Evolutionary conservation across 2,113 vertebrate genomes (phyloP).

Genomic region (Esox niger): DNA sequence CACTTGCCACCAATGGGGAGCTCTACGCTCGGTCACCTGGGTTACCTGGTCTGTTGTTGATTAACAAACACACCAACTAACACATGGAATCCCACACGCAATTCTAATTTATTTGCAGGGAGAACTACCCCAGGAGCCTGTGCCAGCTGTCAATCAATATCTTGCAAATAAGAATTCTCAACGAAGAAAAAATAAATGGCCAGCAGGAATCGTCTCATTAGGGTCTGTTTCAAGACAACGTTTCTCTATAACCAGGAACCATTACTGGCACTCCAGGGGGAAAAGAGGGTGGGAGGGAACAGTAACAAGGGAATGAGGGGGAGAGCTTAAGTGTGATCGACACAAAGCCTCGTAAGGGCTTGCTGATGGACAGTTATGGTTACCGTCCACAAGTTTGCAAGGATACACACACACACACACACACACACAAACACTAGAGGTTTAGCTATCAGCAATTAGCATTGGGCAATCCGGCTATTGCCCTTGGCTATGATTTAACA

Average conservation of each 20-base stretch:
- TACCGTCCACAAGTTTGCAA: slow-evolving; percentile 28
- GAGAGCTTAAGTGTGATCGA: slow-evolving; percentile 47
- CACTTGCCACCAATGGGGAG: too few relatives aligned
- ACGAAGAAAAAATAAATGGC: slow-evolving; percentile 21
- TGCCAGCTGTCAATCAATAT: slow-evolving; percentile 64
- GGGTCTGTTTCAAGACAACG: slow-evolving; percentile 53
- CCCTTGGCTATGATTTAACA: too few relatives aligned
- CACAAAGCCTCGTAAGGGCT: slow-evolving; percentile 35
- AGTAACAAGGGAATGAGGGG: not conserved
- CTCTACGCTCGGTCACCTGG: too few relatives aligned
- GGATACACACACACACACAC: not conserved
- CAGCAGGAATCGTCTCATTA: slow-evolving; percentile 65
- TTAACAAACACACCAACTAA: not conserved
- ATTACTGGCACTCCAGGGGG: slow-evolving; percentile 56
- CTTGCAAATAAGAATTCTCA: slow-evolving; percentile 54
- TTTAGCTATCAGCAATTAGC: slow-evolving; percentile 1
- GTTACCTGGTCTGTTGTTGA: too few relatives aligned
- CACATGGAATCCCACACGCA: slow-evolving; percentile 14
- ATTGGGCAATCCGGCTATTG: slow-evolving; percentile 8
- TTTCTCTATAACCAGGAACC: slow-evolving; percentile 60
- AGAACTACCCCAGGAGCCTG: slow-evolving; percentile 38
- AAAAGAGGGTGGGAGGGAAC: slow-evolving; percentile 13
- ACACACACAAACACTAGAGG: not conserved
- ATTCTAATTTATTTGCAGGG: slow-evolving; percentile 33
- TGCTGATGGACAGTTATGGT: slow-evolving; percentile 61